Conservation (phyloP, 2,113 vertebrate genomes). For the Cercocebus atys region DNA sequence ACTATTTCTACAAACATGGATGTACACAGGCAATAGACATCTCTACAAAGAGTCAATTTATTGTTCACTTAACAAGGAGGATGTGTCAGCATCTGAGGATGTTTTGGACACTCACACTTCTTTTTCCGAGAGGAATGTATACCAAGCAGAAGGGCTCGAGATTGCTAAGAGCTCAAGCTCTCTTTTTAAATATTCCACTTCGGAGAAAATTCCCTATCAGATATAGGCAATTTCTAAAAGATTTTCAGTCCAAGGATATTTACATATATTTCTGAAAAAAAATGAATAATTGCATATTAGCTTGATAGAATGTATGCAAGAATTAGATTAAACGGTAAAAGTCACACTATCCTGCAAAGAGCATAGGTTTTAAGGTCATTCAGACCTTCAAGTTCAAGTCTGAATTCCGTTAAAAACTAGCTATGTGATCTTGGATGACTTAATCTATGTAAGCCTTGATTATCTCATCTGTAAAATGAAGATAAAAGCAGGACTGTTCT, state of each 20-base stretch:
- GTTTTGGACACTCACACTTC: not conserved
- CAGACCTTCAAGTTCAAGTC: not conserved
- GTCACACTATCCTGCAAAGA: not conserved
- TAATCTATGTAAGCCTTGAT: not conserved
- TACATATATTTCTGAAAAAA: constrained; percentile 20
- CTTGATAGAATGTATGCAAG: not conserved
- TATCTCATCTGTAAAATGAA: not conserved
- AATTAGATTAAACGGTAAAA: constrained; percentile 18
- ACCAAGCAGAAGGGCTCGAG: not conserved
- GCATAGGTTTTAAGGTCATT: not conserved
- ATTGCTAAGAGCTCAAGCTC: not conserved
- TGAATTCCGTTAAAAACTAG: not conserved
- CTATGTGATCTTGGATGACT: not conserved
- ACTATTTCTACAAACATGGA: not conserved
- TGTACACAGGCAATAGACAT: not conserved
- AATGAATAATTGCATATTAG: not conserved
- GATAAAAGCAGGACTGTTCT: not conserved
- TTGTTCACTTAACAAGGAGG: not conserved
- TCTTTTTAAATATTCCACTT: constrained; percentile 41
- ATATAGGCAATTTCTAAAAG: constrained; percentile 27
- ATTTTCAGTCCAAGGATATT: not conserved
- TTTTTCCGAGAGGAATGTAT: not conserved
- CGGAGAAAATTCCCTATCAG: not conserved
- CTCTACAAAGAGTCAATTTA: not conserved
- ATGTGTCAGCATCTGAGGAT: not conserved